Percentiles rank a stretch among this genome's conserved stretches.
These are phyloP conservation scores for Troides aeacus DNA, from an alignment of 2,888 invertebrate species.

Conservation along the genomic window DNA sequence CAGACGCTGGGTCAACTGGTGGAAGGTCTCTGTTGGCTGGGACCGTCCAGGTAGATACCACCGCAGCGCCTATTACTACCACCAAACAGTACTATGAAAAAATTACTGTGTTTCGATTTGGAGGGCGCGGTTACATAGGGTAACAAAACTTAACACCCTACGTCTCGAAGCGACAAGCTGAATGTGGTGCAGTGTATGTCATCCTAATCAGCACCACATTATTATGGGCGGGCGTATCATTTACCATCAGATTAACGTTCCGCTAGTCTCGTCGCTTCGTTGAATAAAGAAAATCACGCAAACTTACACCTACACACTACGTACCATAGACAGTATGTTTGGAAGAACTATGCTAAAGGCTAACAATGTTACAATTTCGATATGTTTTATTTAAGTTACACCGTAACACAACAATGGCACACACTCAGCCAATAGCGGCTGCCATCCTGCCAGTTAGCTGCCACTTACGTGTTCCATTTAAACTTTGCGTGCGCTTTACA, in stretches of 20 bases:
- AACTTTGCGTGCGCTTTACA: constrained; percentile 19
- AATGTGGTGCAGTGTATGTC: no score
- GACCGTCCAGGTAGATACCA: no score
- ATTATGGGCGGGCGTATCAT: no score
- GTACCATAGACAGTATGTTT: constrained; percentile 53
- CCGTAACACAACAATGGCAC: constrained; percentile 74
- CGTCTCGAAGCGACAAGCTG: no score
- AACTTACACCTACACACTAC: constrained; percentile 58
- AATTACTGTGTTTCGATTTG: background rate
- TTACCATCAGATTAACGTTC: no score
- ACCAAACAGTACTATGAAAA: background rate
- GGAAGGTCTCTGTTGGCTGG: no score
- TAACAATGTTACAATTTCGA: constrained; percentile 75
- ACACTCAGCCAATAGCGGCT: constrained; percentile 54
- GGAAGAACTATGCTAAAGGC: constrained; percentile 79
- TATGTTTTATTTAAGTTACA: constrained; percentile 72
- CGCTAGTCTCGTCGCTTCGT: no score
- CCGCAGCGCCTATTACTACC: no score
- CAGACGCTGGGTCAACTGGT: no score
- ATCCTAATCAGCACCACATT: no score
- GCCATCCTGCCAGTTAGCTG: constrained; percentile 44
- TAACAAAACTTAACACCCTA: no score
- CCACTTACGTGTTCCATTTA: constrained; percentile 9
- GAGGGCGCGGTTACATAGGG: background rate
- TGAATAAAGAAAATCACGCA: constrained; percentile 34